Evolutionary conservation across 2,888 invertebrate species (phyloP).

Genomic region (Galeruca laticollis): DNA sequence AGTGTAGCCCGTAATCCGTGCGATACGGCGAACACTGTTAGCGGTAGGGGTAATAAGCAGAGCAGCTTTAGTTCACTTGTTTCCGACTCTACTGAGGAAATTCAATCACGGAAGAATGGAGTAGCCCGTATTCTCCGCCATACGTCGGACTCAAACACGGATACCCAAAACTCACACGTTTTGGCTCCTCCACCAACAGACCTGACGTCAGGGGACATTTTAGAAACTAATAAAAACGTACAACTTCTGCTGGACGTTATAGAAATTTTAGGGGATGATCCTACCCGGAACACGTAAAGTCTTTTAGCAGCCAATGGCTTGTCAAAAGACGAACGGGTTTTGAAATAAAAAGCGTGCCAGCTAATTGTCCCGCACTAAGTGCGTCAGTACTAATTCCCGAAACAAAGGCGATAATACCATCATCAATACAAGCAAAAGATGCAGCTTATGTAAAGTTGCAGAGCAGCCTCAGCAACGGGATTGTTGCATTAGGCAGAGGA

Average conservation of each 20-base stretch:
- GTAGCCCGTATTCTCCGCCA: neutral
- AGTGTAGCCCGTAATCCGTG: no score
- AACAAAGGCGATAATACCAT: neutral
- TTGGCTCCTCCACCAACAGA: no score
- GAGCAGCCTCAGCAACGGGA: conserved; percentile 2
- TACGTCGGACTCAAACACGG: neutral
- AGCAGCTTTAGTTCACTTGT: neutral
- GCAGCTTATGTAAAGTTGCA: no score
- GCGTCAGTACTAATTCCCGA: neutral
- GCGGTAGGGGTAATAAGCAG: neutral
- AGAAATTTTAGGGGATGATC: neutral
- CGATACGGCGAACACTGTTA: no score
- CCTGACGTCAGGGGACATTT: no score
- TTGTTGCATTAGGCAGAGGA: neutral
- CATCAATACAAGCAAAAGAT: neutral
- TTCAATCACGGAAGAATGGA: neutral
- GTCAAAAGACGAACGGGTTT: neutral
- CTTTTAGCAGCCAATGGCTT: no score
- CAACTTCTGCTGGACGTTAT: neutral
- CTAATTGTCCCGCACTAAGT: neutral
- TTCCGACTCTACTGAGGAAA: neutral
- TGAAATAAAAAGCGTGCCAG: neutral
- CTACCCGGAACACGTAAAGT: neutral
- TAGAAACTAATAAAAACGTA: no score
- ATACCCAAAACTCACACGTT: no score